These are phyloP conservation scores for Colletes latitarsis DNA, from an alignment of 1,140 invertebrate genomes.

Conservation along the genomic window DNA sequence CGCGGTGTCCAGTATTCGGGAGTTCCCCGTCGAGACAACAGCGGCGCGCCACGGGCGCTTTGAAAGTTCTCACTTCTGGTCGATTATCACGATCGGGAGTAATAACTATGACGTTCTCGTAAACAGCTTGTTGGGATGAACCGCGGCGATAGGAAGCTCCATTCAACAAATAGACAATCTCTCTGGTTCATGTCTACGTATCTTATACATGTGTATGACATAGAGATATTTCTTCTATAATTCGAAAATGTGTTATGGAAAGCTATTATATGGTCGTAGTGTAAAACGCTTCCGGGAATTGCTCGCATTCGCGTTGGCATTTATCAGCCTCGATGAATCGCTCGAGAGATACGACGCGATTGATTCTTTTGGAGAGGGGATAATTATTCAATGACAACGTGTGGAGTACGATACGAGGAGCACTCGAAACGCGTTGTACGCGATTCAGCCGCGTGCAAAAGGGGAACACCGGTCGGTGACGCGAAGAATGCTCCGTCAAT, in stretches of 20 bases:
- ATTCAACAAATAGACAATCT: too few relatives aligned
- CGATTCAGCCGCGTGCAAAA: background rate
- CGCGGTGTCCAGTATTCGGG: conserved; percentile 21
- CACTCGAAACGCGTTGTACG: conserved; percentile 15
- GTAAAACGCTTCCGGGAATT: too few relatives aligned
- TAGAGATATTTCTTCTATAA: too few relatives aligned
- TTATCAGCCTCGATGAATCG: background rate
- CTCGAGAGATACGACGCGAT: background rate
- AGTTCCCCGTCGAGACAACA: conserved; percentile 48
- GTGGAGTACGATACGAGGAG: background rate
- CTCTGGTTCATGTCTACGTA: too few relatives aligned
- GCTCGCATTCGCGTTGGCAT: background rate
- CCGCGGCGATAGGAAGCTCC: too few relatives aligned
- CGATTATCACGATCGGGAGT: conserved; percentile 30
- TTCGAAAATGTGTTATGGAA: too few relatives aligned
- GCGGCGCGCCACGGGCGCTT: conserved; percentile 1
- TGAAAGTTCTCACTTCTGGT: conserved; percentile 19
- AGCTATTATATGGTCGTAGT: too few relatives aligned
- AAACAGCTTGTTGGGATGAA: too few relatives aligned
- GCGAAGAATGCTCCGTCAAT: conserved; percentile 29
- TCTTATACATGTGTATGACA: too few relatives aligned
- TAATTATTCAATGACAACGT: conserved; percentile 4
- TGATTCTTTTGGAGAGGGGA: background rate
- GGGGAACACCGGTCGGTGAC: conserved; percentile 36
- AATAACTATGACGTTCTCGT: background rate